Evolutionary conservation across 2,797 vertebrate genomes (phyloP), one percentile per base, ranked within the genome.

Genomic region (Mus caroli): DNA sequence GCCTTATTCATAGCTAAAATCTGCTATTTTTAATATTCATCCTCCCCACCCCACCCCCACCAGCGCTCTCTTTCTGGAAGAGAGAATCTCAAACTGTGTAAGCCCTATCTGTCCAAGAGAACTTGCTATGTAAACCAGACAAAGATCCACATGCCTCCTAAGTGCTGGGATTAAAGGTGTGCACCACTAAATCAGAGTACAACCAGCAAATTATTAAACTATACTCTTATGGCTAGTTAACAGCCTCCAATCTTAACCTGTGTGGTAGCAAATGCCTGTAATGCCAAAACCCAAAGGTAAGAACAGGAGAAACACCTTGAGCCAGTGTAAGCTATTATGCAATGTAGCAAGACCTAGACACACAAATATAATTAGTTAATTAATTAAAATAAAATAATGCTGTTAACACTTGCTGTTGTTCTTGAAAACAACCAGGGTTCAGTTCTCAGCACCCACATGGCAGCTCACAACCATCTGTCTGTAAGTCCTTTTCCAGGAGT

Each of bases 141-240:
- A 52, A n/a, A 69, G 14, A 87, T 40, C 50, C 50, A 54, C 22
- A 69, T 28, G 24, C 22, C 46, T 73, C 50, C 34, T 34, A 71
- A 71, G 3, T 86, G 83, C 62, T 52, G 20, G 19, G 43, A 52
- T 71, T 71, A 71, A 26, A 71, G 34, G 7, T 37, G 50, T 37
- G 0, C 1, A 46, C 11, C 40, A 87, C 31, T 52, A 69, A 6
- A 26, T 22, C n/a, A n/a, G n/a, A 37, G 22, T 43, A 75, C n/a
- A 58, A 75, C 52, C 40, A 77, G 31, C 40, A 89, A 88, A 77
- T 62, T 77, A 34, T 94, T 90, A 83, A 96, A 86, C 85, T 93
- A 95, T 62, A 92, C 14, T 91, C 54, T 92, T 79, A 89, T 69
- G 67, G 67, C 34, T 69, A 69, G 67, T 69, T 69, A 69, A n/a